phyloP scores from a whole-genome alignment of 2,797 vertebrate genomes.

The Labroides dimidiatus region DNA sequence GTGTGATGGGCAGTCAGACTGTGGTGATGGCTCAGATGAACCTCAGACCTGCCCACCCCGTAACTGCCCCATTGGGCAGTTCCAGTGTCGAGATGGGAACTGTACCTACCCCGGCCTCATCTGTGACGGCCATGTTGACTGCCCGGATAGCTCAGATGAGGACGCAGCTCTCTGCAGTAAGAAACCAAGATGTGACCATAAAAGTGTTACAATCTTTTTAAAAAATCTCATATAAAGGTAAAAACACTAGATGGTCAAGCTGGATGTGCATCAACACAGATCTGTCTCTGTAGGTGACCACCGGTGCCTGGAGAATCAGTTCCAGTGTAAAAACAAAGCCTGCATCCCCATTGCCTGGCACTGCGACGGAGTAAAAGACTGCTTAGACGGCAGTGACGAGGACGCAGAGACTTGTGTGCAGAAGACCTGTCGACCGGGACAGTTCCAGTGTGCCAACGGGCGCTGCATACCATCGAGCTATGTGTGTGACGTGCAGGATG shows the following conservation, averaged over 20 bases:
- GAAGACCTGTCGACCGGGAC: slow-evolving; percentile 73
- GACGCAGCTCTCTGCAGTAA: slow-evolving; percentile 81
- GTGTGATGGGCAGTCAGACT: slow-evolving; percentile 82
- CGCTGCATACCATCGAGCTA: slow-evolving; percentile 73
- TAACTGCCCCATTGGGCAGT: slow-evolving; percentile 72
- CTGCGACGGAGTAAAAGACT: slow-evolving; percentile 76
- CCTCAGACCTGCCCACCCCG: slow-evolving; percentile 79
- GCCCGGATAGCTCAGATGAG: slow-evolving; percentile 79
- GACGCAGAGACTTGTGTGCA: slow-evolving; percentile 70
- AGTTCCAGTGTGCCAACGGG: slow-evolving; percentile 73
- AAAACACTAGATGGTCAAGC: too few relatives aligned
- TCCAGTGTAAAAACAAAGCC: slow-evolving; percentile 80
- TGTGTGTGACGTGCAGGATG: slow-evolving; percentile 77
- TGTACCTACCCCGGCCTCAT: slow-evolving; percentile 76
- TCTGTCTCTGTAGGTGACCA: slow-evolving; percentile 69
- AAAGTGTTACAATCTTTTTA: too few relatives aligned
- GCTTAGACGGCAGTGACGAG: slow-evolving; percentile 76
- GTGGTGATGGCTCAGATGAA: slow-evolving; percentile 81
- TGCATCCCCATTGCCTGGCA: slow-evolving; percentile 79
- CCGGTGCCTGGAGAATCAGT: slow-evolving; percentile 77
- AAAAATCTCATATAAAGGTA: too few relatives aligned
- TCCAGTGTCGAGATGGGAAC: slow-evolving; percentile 80
- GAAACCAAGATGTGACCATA: not conserved
- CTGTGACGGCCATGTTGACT: slow-evolving; percentile 72
- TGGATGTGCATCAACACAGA: not conserved